phyloP scores from a whole-genome alignment of 1,140 invertebrate species.

The Lepidotrigona ventralis region DNA sequence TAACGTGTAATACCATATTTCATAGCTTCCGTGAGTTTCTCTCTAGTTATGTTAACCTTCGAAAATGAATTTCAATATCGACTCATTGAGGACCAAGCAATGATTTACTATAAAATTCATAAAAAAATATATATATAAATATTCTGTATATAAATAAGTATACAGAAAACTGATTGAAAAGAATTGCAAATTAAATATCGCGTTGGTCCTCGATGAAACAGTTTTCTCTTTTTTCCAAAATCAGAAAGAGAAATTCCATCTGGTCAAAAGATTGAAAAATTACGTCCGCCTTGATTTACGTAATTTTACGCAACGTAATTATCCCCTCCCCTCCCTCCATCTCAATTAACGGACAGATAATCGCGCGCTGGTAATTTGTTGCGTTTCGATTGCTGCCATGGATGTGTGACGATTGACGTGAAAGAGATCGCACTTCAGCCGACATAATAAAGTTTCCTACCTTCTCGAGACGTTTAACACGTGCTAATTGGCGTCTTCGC shows the following conservation, averaged over 20 bases:
- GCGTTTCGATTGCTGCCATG: neutral
- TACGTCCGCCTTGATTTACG: neutral
- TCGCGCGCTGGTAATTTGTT: neutral
- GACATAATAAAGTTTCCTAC: constrained; percentile 15
- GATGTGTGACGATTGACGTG: constrained; percentile 4
- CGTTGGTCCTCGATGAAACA: no score
- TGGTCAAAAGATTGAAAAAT: neutral
- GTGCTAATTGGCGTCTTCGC: constrained; percentile 28
- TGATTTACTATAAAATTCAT: no score
- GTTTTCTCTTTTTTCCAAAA: neutral
- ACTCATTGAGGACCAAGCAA: no score
- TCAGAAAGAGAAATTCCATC: neutral
- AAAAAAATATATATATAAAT: no score
- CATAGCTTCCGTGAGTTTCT: no score
- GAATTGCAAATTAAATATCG: no score
- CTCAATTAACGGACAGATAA: neutral
- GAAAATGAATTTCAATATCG: no score
- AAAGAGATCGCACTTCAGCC: constrained; percentile 15
- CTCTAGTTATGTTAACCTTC: no score
- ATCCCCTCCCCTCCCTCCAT: no score
- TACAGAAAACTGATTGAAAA: no score
- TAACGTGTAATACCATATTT: no score
- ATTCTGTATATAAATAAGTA: no score
- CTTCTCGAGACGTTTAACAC: constrained; percentile 30
- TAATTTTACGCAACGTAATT: neutral